Percentiles rank a stretch among this genome's conserved stretches.
These are phyloP conservation scores for Rhinichthys klamathensis DNA, from an alignment of 2,113 vertebrate species.

Conservation along the genomic window DNA sequence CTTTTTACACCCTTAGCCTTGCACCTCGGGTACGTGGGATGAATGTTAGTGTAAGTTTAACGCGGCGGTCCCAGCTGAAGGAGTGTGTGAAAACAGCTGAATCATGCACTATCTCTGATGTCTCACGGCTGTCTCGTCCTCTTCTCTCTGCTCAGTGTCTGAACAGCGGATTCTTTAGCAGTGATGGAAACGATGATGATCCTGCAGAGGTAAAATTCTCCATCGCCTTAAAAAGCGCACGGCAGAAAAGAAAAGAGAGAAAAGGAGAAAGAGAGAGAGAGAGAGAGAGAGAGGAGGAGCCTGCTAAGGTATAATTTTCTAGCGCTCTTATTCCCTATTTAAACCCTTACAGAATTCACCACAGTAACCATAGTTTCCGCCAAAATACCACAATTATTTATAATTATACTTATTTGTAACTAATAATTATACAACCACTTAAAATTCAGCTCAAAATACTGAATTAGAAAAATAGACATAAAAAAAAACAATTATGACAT, in stretches of 20 bases:
- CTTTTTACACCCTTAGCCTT: slow-evolving; percentile 30
- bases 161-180: slow-evolving; percentile 98
- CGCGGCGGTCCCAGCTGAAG: slow-evolving; percentile 5
- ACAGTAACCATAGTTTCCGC: not conserved
- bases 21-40: slow-evolving; percentile 10
- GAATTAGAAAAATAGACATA: no score
- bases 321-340: not conserved
- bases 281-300: slow-evolving; percentile 56
- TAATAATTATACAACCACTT: no score
- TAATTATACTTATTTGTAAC: no score
- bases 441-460: no score
- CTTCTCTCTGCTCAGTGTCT: slow-evolving; percentile 87
- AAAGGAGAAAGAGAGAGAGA: slow-evolving; percentile 38
- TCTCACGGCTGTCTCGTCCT: slow-evolving; percentile 76
- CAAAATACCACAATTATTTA: not conserved
- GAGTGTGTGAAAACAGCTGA: slow-evolving; percentile 29
- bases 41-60: slow-evolving; percentile 33
- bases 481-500: no score
- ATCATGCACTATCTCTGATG: slow-evolving; percentile 57
- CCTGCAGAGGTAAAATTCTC: slow-evolving; percentile 95
- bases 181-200: slow-evolving; percentile 98
- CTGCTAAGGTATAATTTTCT: slow-evolving; percentile 53
- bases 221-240: slow-evolving; percentile 81
- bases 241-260: slow-evolving; percentile 52
- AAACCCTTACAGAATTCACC: not conserved